phyloP scores from a whole-genome alignment of 1,140 invertebrate genomes.

The Leptopilina clavipes region DNA sequence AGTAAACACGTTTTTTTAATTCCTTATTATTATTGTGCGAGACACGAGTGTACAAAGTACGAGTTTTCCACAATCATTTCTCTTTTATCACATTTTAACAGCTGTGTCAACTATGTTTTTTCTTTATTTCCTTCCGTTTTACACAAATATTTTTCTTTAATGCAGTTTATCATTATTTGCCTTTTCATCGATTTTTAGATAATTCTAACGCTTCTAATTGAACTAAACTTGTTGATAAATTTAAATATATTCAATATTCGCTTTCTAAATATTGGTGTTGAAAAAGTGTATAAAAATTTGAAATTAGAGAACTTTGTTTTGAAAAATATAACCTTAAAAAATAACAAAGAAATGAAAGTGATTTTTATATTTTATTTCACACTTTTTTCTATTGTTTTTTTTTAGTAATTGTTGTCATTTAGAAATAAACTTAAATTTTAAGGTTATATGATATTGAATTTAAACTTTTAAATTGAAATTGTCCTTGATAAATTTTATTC shows the following conservation, averaged over 20 bases:
- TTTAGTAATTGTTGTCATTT: not conserved
- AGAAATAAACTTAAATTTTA: not conserved
- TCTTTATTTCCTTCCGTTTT: not conserved
- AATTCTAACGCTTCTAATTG: not conserved
- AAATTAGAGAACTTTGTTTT: no score
- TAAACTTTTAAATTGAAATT: no score
- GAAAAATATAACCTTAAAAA: no score
- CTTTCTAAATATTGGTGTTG: no score
- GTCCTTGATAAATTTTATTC: conserved; percentile 4
- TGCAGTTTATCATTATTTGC: not conserved
- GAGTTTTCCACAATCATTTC: not conserved
- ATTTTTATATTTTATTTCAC: no score
- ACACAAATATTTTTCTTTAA: not conserved
- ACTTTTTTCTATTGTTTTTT: no score
- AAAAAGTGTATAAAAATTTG: no score
- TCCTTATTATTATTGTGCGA: not conserved
- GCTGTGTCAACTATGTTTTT: not conserved
- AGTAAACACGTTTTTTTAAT: conserved; percentile 55
- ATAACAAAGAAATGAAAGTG: no score
- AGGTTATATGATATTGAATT: no score
- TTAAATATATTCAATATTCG: not conserved
- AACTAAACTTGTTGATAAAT: no score
- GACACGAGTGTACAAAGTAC: conserved; percentile 46
- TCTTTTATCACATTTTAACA: not conserved
- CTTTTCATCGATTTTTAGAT: conserved; percentile 2